Evolutionary conservation across 2,113 vertebrate species (phyloP).

Genomic region (Pyxicephalus adspersus): DNA sequence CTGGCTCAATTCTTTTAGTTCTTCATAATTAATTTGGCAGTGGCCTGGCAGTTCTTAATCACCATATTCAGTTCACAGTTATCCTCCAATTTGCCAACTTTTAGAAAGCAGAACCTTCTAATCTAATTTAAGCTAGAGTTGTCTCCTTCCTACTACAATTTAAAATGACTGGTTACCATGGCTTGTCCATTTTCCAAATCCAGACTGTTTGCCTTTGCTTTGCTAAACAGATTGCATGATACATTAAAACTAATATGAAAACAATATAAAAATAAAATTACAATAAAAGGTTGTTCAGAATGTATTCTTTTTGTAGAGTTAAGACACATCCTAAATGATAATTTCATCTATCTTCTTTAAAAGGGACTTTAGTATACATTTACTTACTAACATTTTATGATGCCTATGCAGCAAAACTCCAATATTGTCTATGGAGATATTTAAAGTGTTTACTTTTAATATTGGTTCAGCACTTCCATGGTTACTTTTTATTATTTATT

Average conservation of each 20-base stretch:
- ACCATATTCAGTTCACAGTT: slow-evolving; percentile 34
- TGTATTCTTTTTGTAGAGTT: neutral
- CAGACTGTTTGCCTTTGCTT: slow-evolving; percentile 19
- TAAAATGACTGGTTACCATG: slow-evolving; percentile 32
- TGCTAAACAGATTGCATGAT: slow-evolving; percentile 1
- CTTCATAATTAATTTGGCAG: slow-evolving; percentile 34
- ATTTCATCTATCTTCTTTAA: neutral
- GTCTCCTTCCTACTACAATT: slow-evolving; percentile 35
- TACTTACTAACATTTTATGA: too few species aligned
- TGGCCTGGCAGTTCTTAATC: slow-evolving; percentile 35
- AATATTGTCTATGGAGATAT: too few species aligned
- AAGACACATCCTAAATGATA: neutral
- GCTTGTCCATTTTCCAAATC: slow-evolving; percentile 33
- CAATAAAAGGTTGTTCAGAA: too few species aligned
- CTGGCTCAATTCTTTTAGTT: slow-evolving; percentile 19
- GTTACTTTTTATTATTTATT: too few species aligned
- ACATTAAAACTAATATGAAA: slow-evolving; percentile 19
- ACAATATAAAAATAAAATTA: neutral
- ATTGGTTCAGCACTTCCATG: too few species aligned
- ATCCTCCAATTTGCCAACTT: slow-evolving; percentile 22
- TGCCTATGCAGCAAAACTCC: too few species aligned
- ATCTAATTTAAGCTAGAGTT: slow-evolving; percentile 10
- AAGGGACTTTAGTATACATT: neutral
- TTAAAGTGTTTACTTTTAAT: too few species aligned
- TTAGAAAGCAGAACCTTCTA: slow-evolving; percentile 38